Conservation (phyloP, 2,888 invertebrate genomes). For the Tetrapedia diversipes region DNA sequence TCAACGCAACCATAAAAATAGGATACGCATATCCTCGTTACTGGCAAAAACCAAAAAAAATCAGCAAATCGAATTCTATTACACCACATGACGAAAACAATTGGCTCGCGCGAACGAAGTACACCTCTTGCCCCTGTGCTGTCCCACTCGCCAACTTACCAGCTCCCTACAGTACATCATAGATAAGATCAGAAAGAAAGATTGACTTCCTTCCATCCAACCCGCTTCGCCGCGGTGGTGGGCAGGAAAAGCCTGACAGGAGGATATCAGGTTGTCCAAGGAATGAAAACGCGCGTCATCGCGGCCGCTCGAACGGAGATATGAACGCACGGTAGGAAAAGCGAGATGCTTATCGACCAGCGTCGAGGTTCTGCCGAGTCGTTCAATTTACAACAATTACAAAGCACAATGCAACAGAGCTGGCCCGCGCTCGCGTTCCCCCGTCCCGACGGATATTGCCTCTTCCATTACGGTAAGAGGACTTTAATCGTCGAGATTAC, state of each 20-base stretch:
- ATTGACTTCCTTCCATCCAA: neutral
- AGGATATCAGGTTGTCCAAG: neutral
- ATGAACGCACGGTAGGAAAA: constrained; percentile 58
- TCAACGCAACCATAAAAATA: no score
- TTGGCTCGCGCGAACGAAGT: no score
- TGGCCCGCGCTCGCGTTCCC: constrained; percentile 28
- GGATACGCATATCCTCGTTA: no score
- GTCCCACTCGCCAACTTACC: no score
- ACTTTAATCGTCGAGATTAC: constrained; percentile 52
- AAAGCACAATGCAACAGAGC: constrained; percentile 68
- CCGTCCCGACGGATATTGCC: constrained; percentile 53
- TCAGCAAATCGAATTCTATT: no score
- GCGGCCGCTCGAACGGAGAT: constrained; percentile 29
- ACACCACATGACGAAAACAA: no score
- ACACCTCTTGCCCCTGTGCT: no score
- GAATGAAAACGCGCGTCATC: constrained; percentile 41
- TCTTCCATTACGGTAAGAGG: constrained; percentile 47
- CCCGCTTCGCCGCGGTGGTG: no score
- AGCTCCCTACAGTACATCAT: no score
- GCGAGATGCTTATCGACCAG: constrained; percentile 57
- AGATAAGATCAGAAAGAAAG: no score
- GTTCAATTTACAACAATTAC: constrained; percentile 76
- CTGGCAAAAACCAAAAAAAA: no score
- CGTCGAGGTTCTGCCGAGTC: constrained; percentile 49
- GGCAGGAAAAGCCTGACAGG: neutral